Conservation (phyloP, 2,888 invertebrate species). For the Adelognathus sp. region DNA sequence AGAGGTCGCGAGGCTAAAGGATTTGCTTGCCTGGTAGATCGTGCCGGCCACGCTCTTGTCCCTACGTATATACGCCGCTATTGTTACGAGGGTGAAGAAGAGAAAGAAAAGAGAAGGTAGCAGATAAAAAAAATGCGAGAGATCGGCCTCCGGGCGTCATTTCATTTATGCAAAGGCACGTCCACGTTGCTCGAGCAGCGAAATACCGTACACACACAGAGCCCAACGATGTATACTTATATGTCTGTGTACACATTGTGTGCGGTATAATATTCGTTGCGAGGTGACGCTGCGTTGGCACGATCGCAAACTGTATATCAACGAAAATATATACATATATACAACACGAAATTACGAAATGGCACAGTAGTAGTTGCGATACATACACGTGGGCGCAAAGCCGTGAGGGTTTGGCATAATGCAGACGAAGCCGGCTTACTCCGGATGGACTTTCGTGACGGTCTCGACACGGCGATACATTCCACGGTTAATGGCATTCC, state of each 20-base stretch:
- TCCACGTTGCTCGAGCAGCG: constrained; percentile 25
- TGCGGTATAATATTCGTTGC: constrained; percentile 13
- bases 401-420: background rate
- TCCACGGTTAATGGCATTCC: constrained; percentile 2
- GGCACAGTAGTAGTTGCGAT: background rate
- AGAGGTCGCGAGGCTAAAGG: constrained; percentile 20
- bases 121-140: constrained; percentile 13
- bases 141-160: constrained; percentile 43
- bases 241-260: background rate
- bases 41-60: constrained; percentile 1
- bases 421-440: constrained; percentile 9
- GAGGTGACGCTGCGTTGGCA: background rate
- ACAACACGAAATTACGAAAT: background rate
- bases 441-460: constrained; percentile 23
- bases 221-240: background rate
- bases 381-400: background rate
- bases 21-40: constrained; percentile 33
- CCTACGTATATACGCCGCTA: constrained; percentile 20
- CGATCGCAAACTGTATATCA: background rate
- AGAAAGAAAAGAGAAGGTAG: background rate
- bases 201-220: constrained; percentile 29
- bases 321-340: background rate
- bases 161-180: constrained; percentile 56
- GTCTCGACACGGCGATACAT: constrained; percentile 1
- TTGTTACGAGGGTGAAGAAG: constrained; percentile 31